Conservation (phyloP, 2,888 invertebrate genomes). For the Folsomia candida region DNA sequence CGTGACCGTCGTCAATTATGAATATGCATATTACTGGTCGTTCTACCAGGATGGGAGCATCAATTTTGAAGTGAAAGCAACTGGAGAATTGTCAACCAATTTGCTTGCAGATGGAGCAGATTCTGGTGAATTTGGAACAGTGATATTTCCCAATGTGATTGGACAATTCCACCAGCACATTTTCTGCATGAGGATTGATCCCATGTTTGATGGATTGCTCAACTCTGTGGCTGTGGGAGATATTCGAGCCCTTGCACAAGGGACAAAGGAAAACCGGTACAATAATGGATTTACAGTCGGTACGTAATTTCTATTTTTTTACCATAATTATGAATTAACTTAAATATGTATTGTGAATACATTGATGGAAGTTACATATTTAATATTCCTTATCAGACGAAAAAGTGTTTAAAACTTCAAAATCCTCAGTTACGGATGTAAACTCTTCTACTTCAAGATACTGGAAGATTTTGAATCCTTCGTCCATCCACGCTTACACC, state of each 20-base stretch:
- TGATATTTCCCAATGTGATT: slow-evolving; percentile 26
- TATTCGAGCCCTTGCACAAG: slow-evolving; percentile 27
- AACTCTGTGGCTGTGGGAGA: slow-evolving; percentile 39
- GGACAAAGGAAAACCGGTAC: slow-evolving; percentile 36
- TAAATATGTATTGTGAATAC: too few relatives aligned
- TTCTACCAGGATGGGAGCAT: slow-evolving; percentile 44
- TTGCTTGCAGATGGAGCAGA: slow-evolving; percentile 23
- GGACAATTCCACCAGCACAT: slow-evolving; percentile 46
- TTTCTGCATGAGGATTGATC: slow-evolving; percentile 41
- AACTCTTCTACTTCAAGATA: slow-evolving; percentile 26
- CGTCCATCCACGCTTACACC: slow-evolving; percentile 39
- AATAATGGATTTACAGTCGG: slow-evolving; percentile 42
- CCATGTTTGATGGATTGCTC: slow-evolving; percentile 40
- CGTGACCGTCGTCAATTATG: slow-evolving; percentile 45
- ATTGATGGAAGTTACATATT: not conserved
- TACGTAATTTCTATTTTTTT: too few relatives aligned
- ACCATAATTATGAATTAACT: too few relatives aligned
- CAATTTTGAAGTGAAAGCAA: slow-evolving; percentile 42
- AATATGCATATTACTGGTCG: slow-evolving; percentile 44
- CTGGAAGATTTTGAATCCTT: slow-evolving; percentile 44
- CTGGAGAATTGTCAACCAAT: slow-evolving; percentile 37
- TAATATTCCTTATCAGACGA: slow-evolving; percentile 14
- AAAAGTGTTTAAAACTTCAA: slow-evolving; percentile 22
- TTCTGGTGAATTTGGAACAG: slow-evolving; percentile 30
- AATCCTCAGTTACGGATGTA: slow-evolving; percentile 27